phyloP scores from a whole-genome alignment of 2,797 vertebrate species.

The Eutrigla gurnardus region DNA sequence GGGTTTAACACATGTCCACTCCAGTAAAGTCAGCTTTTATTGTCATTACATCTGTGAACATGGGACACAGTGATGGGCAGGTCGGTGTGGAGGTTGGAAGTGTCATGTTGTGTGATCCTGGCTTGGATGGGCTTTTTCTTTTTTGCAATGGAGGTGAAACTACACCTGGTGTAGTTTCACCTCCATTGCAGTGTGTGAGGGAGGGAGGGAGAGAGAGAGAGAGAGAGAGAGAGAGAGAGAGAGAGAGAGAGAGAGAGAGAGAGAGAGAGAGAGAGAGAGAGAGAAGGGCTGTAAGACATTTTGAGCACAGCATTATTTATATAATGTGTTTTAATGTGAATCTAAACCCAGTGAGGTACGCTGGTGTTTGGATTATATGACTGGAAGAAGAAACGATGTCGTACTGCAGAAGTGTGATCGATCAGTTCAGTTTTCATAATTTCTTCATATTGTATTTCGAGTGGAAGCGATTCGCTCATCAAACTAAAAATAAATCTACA shows the following conservation, averaged over 20 bases:
- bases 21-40: background rate
- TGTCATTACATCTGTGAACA: too few relatives aligned
- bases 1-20: conserved; percentile 26
- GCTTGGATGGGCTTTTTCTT: background rate
- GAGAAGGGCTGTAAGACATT: background rate
- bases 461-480: conserved; percentile 13
- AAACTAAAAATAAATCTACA: conserved; percentile 17
- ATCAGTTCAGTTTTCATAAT: conserved; percentile 37
- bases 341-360: background rate
- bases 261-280: background rate
- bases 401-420: conserved; percentile 54
- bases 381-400: conserved; percentile 32
- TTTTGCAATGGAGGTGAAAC: background rate
- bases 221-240: background rate
- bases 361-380: conserved; percentile 25
- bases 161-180: conserved; percentile 5
- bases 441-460: conserved; percentile 9
- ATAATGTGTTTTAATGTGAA: too few relatives aligned
- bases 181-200: background rate
- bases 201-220: background rate
- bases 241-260: background rate
- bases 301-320: background rate
- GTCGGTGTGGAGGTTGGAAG: conserved; percentile 7
- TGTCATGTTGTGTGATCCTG: conserved; percentile 1
- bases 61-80: background rate